These are phyloP conservation scores for Leptinotarsa lineolata DNA, from an alignment of 1,140 invertebrate genomes.

Conservation along the genomic window DNA sequence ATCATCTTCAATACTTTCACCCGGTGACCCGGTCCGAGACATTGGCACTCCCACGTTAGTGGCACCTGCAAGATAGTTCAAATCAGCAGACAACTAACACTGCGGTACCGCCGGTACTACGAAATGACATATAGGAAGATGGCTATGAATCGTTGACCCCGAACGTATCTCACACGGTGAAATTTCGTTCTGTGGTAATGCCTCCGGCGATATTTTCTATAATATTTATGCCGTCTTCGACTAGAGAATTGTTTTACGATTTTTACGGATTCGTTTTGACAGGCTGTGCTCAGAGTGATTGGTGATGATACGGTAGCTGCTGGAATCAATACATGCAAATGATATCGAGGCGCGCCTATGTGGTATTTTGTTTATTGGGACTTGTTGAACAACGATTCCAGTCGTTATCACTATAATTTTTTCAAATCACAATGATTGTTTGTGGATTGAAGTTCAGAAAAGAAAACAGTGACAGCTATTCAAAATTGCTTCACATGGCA, in stretches of 20 bases:
- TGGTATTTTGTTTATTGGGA: too few species aligned
- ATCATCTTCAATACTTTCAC: slow-evolving; percentile 8
- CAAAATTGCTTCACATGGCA: too few species aligned
- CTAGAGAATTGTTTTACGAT: neutral
- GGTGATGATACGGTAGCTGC: too few species aligned
- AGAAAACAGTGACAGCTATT: too few species aligned
- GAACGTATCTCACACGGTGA: slow-evolving; percentile 4
- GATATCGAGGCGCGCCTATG: too few species aligned
- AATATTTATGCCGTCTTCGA: neutral
- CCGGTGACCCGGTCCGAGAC: slow-evolving; percentile 6
- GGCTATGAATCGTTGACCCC: neutral
- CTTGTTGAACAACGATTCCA: too few species aligned
- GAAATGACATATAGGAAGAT: slow-evolving; percentile 8
- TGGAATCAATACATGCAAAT: too few species aligned
- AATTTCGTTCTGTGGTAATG: neutral
- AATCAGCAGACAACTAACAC: slow-evolving; percentile 8
- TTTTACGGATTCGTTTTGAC: neutral
- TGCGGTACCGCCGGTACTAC: slow-evolving; percentile 4
- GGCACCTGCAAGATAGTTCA: slow-evolving; percentile 7
- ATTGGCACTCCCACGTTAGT: slow-evolving; percentile 7
- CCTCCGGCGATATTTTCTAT: neutral
- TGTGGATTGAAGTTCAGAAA: too few species aligned
- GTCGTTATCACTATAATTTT: too few species aligned
- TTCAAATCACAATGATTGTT: too few species aligned
- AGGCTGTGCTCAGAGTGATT: neutral